phyloP scores from a whole-genome alignment of 2,888 invertebrate genomes.

The Tenthredo scrophulariae region DNA sequence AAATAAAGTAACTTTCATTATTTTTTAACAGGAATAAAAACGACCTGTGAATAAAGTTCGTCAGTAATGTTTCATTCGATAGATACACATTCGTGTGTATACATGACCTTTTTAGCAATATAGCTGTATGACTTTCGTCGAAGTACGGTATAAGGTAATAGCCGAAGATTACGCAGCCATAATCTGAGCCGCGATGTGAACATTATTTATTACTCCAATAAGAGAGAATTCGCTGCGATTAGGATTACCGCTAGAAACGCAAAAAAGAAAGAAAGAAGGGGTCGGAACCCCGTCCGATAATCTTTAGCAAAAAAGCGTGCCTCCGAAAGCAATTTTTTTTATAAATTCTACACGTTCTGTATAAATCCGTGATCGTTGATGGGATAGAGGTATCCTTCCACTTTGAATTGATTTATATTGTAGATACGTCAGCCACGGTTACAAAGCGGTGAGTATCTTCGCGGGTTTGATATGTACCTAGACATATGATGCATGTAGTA shows the following conservation, averaged over 20 bases:
- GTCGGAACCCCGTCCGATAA: not conserved
- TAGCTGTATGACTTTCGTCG: not conserved
- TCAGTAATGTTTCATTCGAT: not conserved
- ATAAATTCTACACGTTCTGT: not conserved
- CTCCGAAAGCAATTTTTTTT: conserved; percentile 6
- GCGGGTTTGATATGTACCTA: not conserved
- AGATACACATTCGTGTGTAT: not conserved
- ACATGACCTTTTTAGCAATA: not conserved
- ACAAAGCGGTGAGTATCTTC: not conserved
- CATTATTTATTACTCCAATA: not conserved
- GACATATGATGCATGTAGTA: not conserved
- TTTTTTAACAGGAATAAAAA: not conserved
- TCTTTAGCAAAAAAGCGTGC: not conserved
- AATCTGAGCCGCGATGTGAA: not conserved
- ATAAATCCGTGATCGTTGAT: conserved; percentile 7
- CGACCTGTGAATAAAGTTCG: too few relatives aligned
- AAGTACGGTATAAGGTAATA: not conserved
- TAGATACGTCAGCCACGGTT: not conserved
- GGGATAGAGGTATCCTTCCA: conserved; percentile 23
- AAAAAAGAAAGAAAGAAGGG: not conserved
- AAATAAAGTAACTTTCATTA: too few relatives aligned
- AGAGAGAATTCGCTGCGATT: not conserved
- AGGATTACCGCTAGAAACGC: not conserved
- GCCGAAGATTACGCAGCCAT: not conserved
- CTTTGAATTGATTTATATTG: not conserved